These are phyloP conservation scores for Ctenopoma kingsleyae DNA, from an alignment of 2,797 vertebrate species.

Conservation along the genomic window DNA sequence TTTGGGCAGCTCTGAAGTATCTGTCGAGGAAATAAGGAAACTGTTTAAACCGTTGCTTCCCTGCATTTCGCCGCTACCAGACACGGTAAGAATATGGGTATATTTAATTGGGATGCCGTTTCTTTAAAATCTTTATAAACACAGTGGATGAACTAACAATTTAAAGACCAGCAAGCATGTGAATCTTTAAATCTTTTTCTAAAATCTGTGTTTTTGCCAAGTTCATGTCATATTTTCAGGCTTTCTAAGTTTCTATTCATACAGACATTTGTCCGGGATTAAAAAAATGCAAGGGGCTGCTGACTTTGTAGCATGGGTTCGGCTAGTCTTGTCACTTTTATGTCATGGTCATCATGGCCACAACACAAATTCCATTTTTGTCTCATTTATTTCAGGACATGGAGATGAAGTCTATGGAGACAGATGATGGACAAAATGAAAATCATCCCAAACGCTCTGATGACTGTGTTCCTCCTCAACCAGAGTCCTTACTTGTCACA, in stretches of 20 bases:
- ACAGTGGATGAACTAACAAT: background rate
- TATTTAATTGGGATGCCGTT: background rate
- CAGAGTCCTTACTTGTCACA: slow-evolving; percentile 1
- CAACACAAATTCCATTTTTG: slow-evolving; percentile 1
- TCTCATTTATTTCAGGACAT: slow-evolving; percentile 76
- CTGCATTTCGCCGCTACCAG: slow-evolving; percentile 89
- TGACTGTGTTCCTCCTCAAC: slow-evolving; percentile 13
- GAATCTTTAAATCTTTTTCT: background rate
- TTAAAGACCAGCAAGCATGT: background rate
- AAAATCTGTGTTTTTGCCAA: background rate
- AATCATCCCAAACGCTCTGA: slow-evolving; percentile 2
- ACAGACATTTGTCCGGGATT: too few species aligned
- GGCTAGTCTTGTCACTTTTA: too few species aligned
- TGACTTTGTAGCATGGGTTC: too few species aligned
- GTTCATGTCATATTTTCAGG: background rate
- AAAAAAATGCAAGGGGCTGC: too few species aligned
- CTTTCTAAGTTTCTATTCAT: too few species aligned
- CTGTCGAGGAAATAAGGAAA: slow-evolving; percentile 83
- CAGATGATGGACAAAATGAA: slow-evolving; percentile 67
- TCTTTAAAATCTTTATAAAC: background rate
- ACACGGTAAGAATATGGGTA: slow-evolving; percentile 61
- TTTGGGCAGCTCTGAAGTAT: slow-evolving; percentile 3
- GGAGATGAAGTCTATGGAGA: slow-evolving; percentile 72
- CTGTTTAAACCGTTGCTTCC: slow-evolving; percentile 87
- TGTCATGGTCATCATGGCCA: background rate